A percentile compares a stretch with the other conserved stretches of the same genome.
Conservation (phyloP, 2,888 invertebrate genomes). For the Drosophila incognita region DNA sequence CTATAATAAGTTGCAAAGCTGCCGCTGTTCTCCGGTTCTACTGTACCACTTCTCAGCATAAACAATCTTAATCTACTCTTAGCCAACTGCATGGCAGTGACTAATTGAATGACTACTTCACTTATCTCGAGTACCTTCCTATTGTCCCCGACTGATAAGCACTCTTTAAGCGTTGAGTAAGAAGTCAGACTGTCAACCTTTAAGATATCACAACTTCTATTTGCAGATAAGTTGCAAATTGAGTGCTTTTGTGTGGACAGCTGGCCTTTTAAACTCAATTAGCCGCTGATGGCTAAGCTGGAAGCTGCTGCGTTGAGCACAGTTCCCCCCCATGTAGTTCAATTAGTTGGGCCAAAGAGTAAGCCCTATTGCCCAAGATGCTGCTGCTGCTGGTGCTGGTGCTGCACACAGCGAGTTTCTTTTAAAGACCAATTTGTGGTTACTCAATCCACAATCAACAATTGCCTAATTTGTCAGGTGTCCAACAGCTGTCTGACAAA, state of each 20-base stretch:
- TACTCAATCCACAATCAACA: constrained; percentile 71
- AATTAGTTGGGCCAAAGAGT: constrained; percentile 53
- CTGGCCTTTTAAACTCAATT: constrained; percentile 63
- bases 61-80: no score
- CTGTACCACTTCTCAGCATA: neutral
- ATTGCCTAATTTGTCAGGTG: constrained; percentile 79
- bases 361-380: constrained; percentile 42
- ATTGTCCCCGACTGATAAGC: constrained; percentile 3
- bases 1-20: neutral
- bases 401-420: constrained; percentile 29
- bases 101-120: neutral
- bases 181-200: neutral
- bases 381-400: neutral
- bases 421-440: constrained; percentile 54
- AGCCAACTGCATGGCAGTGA: neutral
- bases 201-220: constrained; percentile 1
- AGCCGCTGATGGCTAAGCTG: constrained; percentile 17
- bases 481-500: constrained; percentile 55
- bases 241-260: constrained; percentile 27
- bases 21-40: neutral
- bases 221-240: constrained; percentile 44
- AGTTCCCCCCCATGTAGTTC: constrained; percentile 49
- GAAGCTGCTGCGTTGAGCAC: constrained; percentile 18
- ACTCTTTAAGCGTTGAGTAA: no score
- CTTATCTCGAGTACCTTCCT: neutral